Percentiles rank a stretch among this genome's conserved stretches.
These are phyloP conservation scores for Agrypnia vestita DNA, from an alignment of 1,140 invertebrate species.

Conservation along the genomic window DNA sequence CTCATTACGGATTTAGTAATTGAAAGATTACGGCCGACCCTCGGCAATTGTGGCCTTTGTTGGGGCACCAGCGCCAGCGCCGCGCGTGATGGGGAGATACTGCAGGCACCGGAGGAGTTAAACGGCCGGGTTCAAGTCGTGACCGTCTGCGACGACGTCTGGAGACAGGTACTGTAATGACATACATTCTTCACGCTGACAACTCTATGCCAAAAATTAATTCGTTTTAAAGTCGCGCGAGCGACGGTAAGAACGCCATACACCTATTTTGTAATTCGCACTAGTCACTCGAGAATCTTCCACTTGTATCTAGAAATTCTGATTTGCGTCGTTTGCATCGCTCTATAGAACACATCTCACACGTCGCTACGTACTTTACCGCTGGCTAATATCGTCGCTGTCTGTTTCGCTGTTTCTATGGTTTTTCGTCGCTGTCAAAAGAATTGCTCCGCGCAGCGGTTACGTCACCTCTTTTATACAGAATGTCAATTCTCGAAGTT, in stretches of 20 bases:
- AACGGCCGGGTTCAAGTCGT: constrained; percentile 7
- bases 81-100: neutral
- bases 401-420: too few species aligned
- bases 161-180: constrained; percentile 24
- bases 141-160: constrained; percentile 7
- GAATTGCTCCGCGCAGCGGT: too few species aligned
- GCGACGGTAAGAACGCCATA: neutral
- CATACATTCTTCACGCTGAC: constrained; percentile 23
- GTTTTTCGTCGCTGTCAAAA: too few species aligned
- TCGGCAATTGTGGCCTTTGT: neutral
- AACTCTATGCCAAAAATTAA: neutral
- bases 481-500: too few species aligned
- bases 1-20: constrained; percentile 39
- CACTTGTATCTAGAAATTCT: too few species aligned
- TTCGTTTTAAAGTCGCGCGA: neutral
- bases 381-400: too few species aligned
- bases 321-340: too few species aligned
- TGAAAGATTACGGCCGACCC: constrained; percentile 27
- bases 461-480: too few species aligned
- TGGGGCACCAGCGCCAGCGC: neutral
- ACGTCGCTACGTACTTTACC: too few species aligned
- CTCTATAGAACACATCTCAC: too few species aligned
- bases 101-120: neutral
- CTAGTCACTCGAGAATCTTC: too few species aligned
- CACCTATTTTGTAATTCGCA: neutral